phyloP scores from a whole-genome alignment of 1,140 invertebrate species.

The Drosophila leontia region DNA sequence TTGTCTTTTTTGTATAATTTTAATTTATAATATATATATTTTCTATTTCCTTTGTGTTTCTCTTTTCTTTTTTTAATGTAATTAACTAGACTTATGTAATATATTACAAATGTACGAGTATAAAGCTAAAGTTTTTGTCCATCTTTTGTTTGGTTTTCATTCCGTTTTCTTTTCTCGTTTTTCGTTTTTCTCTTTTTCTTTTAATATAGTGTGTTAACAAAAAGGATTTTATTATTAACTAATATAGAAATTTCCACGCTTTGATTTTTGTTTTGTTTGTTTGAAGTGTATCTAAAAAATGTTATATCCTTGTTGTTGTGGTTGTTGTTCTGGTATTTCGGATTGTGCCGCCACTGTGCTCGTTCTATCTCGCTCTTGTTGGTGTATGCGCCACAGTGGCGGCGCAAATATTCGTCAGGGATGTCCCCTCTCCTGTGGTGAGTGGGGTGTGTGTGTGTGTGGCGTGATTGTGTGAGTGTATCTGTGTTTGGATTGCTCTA shows the following conservation, averaged over 20 bases:
- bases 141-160: conserved; percentile 54
- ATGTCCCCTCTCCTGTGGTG: conserved; percentile 13
- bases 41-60: conserved; percentile 50
- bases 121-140: conserved; percentile 84
- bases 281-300: conserved; percentile 75
- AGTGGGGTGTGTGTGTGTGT: conserved; percentile 20
- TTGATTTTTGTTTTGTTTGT: conserved; percentile 59
- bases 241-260: conserved; percentile 79
- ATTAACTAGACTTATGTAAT: conserved; percentile 84
- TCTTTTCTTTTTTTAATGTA: conserved; percentile 59
- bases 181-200: conserved; percentile 14
- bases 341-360: conserved; percentile 55
- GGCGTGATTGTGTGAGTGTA: conserved; percentile 19
- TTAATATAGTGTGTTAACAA: conserved; percentile 74
- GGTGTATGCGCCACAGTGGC: conserved; percentile 17
- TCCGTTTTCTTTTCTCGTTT: conserved; percentile 4
- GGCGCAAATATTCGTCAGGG: conserved; percentile 30
- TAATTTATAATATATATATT: conserved; percentile 60
- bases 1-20: conserved; percentile 58
- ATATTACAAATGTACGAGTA: conserved; percentile 85
- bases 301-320: conserved; percentile 39
- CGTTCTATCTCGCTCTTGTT: conserved; percentile 22
- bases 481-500: conserved; percentile 66
- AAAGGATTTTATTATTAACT: conserved; percentile 79
- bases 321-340: conserved; percentile 27